These are phyloP conservation scores for Limnephilus lunatus DNA, from an alignment of 2,888 invertebrate genomes.

Conservation along the genomic window DNA sequence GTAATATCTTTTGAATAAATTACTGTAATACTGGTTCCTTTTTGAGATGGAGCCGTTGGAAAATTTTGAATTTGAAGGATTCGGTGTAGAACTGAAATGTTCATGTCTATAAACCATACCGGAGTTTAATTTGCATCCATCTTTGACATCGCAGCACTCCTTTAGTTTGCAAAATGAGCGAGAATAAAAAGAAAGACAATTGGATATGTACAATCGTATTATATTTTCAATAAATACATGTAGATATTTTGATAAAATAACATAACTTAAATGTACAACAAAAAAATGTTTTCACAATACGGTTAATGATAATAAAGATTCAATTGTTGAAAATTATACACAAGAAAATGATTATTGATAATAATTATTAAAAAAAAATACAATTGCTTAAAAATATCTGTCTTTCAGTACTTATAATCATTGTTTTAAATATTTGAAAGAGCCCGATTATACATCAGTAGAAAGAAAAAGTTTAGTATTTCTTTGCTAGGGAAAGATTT, in stretches of 20 bases:
- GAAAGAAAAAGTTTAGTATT: not conserved
- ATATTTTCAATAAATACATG: slow-evolving; percentile 13
- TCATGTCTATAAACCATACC: not conserved
- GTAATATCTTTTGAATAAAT: slow-evolving; percentile 71
- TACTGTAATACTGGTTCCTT: slow-evolving; percentile 67
- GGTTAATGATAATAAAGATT: not conserved
- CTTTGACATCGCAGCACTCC: slow-evolving; percentile 15
- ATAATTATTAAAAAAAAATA: not conserved
- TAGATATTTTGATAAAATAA: not conserved
- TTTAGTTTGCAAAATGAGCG: slow-evolving; percentile 16
- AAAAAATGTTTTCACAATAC: not conserved
- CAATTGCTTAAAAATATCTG: not conserved
- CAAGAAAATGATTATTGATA: not conserved
- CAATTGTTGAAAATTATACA: not conserved
- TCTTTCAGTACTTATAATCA: not conserved
- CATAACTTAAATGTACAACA: not conserved
- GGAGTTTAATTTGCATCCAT: not conserved
- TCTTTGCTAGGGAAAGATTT: not conserved
- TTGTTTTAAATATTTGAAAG: not conserved
- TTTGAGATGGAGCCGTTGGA: slow-evolving; percentile 67
- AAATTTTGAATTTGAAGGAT: slow-evolving; percentile 70
- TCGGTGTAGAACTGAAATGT: slow-evolving; percentile 32
- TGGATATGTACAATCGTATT: slow-evolving; percentile 1
- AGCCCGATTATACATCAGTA: not conserved
- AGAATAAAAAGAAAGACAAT: slow-evolving; percentile 31